A percentile compares a stretch with the other conserved stretches of the same genome.
Evolutionary conservation across 92 coral and sea anemone genomes (phyloP).

Genomic region (Phymanthus crucifer): DNA sequence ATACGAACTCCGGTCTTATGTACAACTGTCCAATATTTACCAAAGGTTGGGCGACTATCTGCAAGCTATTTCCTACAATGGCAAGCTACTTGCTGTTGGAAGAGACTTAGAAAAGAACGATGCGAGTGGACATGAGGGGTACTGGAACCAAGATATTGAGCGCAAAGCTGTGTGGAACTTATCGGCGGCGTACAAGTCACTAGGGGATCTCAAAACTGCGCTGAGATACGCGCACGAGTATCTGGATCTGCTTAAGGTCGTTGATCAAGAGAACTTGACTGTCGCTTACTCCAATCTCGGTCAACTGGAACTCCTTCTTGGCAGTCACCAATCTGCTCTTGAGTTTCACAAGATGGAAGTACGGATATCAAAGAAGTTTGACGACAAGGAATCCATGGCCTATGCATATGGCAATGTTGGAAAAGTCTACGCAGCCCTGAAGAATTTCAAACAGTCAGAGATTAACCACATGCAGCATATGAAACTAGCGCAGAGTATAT

Average conservation of each 20-base stretch:
- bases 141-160: constrained; percentile 72
- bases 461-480: constrained; percentile 70
- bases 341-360: constrained; percentile 72
- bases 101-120: constrained; percentile 54
- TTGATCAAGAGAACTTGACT: constrained; percentile 53
- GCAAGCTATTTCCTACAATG: constrained; percentile 77
- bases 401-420: constrained; percentile 85
- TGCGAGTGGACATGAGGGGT: constrained; percentile 11
- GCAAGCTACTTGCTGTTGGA: constrained; percentile 73
- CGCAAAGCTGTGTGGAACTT: constrained; percentile 82
- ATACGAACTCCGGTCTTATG: constrained; percentile 71
- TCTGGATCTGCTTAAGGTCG: constrained; percentile 54
- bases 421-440: constrained; percentile 68
- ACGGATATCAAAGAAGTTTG: constrained; percentile 60
- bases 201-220: constrained; percentile 70
- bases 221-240: constrained; percentile 64
- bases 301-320: constrained; percentile 64
- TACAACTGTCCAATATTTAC: constrained; percentile 69
- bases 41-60: constrained; percentile 69
- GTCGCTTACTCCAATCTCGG: constrained; percentile 72
- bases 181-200: constrained; percentile 71
- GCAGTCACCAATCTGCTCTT: constrained; percentile 63
- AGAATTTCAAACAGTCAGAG: constrained; percentile 65
- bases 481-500: constrained; percentile 66
- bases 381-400: constrained; percentile 53